A percentile compares a stretch with the other conserved stretches of the same genome.
Conservation (phyloP, 2,113 vertebrate species). For the Gallinago paraguaiae region DNA sequence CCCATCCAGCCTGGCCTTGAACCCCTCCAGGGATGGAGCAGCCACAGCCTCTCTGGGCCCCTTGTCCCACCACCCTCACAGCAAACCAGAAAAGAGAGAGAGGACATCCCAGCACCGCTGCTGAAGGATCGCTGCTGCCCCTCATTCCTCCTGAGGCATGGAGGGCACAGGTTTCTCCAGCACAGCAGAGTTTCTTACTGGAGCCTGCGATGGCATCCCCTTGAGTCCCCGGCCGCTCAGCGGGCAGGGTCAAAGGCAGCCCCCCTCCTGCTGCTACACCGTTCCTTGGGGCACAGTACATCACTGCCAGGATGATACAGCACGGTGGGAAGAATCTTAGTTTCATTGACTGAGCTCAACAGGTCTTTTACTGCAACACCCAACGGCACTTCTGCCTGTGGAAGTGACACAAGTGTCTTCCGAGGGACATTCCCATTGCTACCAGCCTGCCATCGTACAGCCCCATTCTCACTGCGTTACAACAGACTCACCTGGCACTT, state of each 20-base stretch:
- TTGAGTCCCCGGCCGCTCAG: no score
- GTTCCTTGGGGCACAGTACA: not conserved
- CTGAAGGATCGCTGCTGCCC: not conserved
- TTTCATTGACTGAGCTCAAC: not conserved
- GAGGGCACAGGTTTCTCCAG: not conserved
- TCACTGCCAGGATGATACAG: not conserved
- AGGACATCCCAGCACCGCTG: not conserved
- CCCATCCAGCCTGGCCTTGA: no score
- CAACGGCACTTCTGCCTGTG: not conserved
- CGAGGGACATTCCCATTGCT: not conserved
- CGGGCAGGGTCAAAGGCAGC: not conserved
- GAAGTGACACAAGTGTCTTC: not conserved
- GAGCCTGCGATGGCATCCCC: not conserved
- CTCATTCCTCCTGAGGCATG: not conserved
- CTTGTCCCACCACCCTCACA: not conserved
- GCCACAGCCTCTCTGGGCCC: not conserved
- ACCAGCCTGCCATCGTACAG: not conserved
- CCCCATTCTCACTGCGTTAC: not conserved
- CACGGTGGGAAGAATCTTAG: not conserved
- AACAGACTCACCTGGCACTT: not conserved
- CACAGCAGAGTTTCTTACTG: not conserved
- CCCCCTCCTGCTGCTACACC: not conserved
- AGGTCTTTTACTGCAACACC: not conserved
- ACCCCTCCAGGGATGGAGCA: not conserved
- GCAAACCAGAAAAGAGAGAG: not conserved